Base-by-base conservation (phyloP, 2,113 vertebrate genomes). In the Thunnus thynnus region DNA sequence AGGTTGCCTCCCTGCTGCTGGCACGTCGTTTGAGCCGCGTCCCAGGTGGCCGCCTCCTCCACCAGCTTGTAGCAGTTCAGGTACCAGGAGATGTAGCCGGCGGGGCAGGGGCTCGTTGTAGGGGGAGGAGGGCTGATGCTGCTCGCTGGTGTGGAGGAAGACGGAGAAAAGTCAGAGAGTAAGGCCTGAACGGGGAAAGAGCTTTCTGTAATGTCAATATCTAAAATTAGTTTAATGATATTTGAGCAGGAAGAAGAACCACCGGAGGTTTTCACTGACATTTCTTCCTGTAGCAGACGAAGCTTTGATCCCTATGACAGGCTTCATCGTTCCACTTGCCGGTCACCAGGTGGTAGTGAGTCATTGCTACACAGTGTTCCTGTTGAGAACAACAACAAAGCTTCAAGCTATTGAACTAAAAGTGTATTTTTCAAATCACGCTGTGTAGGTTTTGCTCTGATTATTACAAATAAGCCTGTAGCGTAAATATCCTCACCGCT, bases 271-370 rank as follows among this genome's bases (percentile, higher is more conserved):
- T 22, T 13, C 22, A 74, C 93, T 82, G 48, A 96, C 95, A 94
- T 94, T 96, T 96, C 80, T 85, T 94, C 72, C 41, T 91, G 85
- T 48, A 95, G 90, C 95, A 96, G 74, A 95, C 92, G 30, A 95
- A 96, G 88, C 95, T 94, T 2, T 89, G 83, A 14, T 77, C 5
- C 18, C 74, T 84, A 0, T 87, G 73, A 27, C 95, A 95, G 18
- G 72, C 82, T 17, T 94, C 94, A 7, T 96, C 95, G 16, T 95
- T 95, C 95, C 95, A 96, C 74, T 52, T 93, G 27, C 95, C 95
- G 2, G 69, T 92, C 67, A 76, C 51, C 51, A 89, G 81, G 8
- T 68, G 16, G 48, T 48, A 82, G 66, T 96, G 95, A 14, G 68
- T 76, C 64, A 96, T 74, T 3, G 90, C 77, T 22, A 91, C 89